Evolutionary conservation across 2,888 invertebrate genomes (phyloP).

Genomic region (Petrolisthes manimaculis): DNA sequence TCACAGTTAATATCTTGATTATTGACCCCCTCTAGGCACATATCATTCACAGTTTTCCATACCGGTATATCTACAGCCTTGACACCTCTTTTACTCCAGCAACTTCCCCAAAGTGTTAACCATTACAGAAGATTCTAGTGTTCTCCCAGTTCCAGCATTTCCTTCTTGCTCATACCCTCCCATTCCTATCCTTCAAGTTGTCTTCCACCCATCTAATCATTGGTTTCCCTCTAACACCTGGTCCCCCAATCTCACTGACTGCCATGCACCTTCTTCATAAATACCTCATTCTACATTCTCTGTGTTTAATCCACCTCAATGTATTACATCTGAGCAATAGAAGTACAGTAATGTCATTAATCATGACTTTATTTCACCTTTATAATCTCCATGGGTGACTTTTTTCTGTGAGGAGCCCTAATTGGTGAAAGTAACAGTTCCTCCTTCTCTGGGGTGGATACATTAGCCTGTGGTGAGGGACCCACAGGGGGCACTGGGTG

Average conservation of each 20-base stretch:
- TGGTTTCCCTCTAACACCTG: background rate
- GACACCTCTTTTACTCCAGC: too few relatives aligned
- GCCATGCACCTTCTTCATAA: background rate
- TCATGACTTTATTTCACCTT: constrained; percentile 37
- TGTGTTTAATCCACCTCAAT: background rate
- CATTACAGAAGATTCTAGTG: too few relatives aligned
- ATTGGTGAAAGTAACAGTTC: constrained; percentile 92
- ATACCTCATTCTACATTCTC: background rate
- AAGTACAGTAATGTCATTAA: too few relatives aligned
- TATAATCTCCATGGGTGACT: constrained; percentile 64
- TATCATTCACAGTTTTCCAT: too few relatives aligned
- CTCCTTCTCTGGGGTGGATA: constrained; percentile 94
- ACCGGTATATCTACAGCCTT: too few relatives aligned
- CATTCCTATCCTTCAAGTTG: background rate
- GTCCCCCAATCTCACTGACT: background rate
- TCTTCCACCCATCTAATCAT: background rate
- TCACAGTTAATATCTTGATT: too few relatives aligned
- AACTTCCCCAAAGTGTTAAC: too few relatives aligned
- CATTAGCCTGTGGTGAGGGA: constrained; percentile 89
- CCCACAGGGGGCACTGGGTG: constrained; percentile 92
- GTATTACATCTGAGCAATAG: background rate
- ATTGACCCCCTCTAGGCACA: too few relatives aligned
- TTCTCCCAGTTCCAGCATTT: too few relatives aligned
- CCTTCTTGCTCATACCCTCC: too few relatives aligned
- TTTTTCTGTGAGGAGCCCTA: constrained; percentile 78